phyloP scores from a whole-genome alignment of 1,140 invertebrate species.

The Eumeta japonica region DNA sequence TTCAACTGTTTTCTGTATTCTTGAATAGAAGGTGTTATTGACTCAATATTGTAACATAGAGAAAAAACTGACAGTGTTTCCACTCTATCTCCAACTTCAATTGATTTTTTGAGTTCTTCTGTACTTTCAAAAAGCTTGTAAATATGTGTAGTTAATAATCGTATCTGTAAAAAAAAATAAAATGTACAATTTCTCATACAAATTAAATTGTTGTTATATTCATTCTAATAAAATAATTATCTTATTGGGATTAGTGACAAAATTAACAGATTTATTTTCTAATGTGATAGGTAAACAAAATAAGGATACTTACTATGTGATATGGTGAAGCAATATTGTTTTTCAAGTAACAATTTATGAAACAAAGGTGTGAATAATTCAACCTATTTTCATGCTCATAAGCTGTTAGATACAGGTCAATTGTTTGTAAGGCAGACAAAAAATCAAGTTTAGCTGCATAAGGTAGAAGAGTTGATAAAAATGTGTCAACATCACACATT shows the following conservation, averaged over 20 bases:
- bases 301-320: constrained; percentile 58
- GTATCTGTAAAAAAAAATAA: constrained; percentile 54
- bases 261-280: too few relatives aligned
- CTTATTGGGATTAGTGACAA: too few relatives aligned
- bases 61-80: constrained; percentile 62
- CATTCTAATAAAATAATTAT: too few relatives aligned
- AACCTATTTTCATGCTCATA: constrained; percentile 48
- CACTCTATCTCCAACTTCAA: constrained; percentile 25
- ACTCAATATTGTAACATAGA: constrained; percentile 71
- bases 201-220: too few relatives aligned
- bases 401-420: constrained; percentile 58
- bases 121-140: constrained; percentile 68
- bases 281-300: too few relatives aligned
- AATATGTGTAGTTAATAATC: constrained; percentile 69
- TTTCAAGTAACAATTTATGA: constrained; percentile 57
- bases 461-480: constrained; percentile 36
- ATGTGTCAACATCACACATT: constrained; percentile 37
- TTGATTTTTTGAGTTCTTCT: constrained; percentile 39
- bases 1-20: constrained; percentile 77
- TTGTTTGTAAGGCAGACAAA: constrained; percentile 40
- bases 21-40: constrained; percentile 64
- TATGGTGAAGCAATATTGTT: constrained; percentile 64
- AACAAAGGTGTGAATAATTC: constrained; percentile 45
- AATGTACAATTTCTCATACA: constrained; percentile 6
- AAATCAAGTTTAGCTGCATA: constrained; percentile 44